Percentiles rank a stretch among this genome's conserved stretches.
Evolutionary conservation across 1,140 invertebrate species (phyloP).

Genomic region (Brachionus koreanus): DNA sequence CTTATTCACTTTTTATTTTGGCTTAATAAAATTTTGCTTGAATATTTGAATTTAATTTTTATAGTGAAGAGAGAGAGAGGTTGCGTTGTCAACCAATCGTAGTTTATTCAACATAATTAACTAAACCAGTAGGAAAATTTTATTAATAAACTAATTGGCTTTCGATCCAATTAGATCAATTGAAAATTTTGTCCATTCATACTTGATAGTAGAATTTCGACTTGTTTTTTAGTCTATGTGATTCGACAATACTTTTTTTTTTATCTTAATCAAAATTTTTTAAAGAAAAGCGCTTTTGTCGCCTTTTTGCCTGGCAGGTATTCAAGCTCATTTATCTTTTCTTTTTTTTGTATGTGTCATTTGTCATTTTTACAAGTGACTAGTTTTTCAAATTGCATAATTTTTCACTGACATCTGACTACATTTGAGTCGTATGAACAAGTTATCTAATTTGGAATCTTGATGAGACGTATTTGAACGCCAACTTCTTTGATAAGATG

Average conservation of each 20-base stretch:
- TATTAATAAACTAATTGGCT: not conserved
- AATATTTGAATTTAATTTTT: conserved; percentile 13
- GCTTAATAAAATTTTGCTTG: not conserved
- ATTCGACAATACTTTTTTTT: not conserved
- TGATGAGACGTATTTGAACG: not conserved
- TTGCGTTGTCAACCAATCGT: not conserved
- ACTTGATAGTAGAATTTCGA: not conserved
- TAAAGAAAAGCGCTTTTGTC: not conserved
- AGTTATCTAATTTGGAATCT: conserved; percentile 34
- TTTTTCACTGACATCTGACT: conserved; percentile 16
- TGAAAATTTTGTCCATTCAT: not conserved
- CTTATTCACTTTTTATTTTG: conserved; percentile 29
- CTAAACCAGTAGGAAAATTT: not conserved
- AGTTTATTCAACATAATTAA: not conserved
- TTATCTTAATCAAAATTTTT: conserved; percentile 19
- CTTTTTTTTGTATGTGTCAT: conserved; percentile 11
- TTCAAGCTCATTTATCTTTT: conserved; percentile 17
- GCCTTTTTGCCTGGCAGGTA: conserved; percentile 5
- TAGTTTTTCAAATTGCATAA: conserved; percentile 9
- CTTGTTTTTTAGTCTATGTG: not conserved
- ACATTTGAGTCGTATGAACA: not conserved
- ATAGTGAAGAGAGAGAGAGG: not conserved
- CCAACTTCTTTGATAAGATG: not conserved
- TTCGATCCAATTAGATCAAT: not conserved
- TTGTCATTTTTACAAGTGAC: conserved; percentile 36